Evolutionary conservation across 2,113 vertebrate species (phyloP).

Genomic region (Panurus biarmicus): DNA sequence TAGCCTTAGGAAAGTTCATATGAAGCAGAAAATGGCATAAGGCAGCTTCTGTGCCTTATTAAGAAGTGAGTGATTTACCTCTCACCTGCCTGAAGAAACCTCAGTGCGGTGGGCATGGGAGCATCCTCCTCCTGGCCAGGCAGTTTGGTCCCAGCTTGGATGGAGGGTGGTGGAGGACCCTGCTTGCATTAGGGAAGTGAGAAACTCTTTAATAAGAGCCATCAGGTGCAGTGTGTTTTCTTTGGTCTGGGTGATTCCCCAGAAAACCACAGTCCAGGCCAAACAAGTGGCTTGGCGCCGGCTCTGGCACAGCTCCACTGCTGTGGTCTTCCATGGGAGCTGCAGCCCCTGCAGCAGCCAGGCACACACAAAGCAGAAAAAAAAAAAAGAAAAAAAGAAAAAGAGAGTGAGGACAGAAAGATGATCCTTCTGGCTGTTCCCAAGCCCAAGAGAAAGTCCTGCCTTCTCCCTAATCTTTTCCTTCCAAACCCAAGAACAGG

Average conservation of each 20-base stretch:
- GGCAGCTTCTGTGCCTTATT: neutral
- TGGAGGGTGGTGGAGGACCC: rapidly evolving
- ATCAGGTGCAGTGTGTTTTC: neutral
- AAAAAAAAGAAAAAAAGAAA: too few species aligned
- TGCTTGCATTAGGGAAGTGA: neutral
- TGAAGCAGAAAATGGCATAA: neutral
- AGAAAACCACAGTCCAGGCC: neutral
- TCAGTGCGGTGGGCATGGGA: rapidly evolving
- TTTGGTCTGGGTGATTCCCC: conserved; percentile 10
- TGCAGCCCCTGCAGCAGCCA: neutral
- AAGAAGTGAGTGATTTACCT: neutral
- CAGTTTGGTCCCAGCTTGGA: neutral
- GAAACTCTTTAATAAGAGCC: neutral
- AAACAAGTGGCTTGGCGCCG: rapidly evolving
- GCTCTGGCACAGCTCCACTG: neutral
- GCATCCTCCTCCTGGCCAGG: neutral
- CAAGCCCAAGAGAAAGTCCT: neutral
- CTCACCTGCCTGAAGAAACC: neutral
- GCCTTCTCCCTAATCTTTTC: neutral
- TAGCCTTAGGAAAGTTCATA: neutral
- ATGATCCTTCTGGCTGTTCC: neutral
- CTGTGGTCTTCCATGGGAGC: neutral
- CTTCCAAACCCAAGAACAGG: neutral
- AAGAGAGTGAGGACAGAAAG: neutral
- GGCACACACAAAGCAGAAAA: neutral